These are phyloP conservation scores for Noturus placidus DNA, from an alignment of 2,113 vertebrate species.

Conservation along the genomic window DNA sequence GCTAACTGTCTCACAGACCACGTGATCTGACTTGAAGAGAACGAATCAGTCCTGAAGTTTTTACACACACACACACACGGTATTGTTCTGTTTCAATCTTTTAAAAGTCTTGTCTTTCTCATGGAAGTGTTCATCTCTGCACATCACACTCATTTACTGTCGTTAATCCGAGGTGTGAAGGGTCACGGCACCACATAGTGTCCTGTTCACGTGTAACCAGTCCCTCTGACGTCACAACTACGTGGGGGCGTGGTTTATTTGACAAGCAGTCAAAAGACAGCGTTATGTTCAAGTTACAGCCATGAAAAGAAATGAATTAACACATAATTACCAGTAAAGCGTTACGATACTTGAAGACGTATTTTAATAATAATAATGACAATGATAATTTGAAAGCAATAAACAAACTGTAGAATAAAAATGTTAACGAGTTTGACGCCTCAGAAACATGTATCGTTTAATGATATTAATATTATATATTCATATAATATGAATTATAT, in stretches of 20 bases:
- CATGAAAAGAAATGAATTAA: not conserved
- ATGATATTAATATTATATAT: too few relatives aligned
- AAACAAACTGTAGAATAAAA: not conserved
- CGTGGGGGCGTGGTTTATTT: not conserved
- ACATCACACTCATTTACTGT: not conserved
- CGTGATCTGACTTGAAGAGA: not conserved
- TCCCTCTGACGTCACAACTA: not conserved
- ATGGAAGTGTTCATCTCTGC: not conserved
- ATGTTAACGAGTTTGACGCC: not conserved
- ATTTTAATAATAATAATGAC: too few relatives aligned
- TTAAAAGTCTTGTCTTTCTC: not conserved
- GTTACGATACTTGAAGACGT: not conserved
- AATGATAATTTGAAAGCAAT: not conserved
- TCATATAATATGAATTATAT: too few relatives aligned
- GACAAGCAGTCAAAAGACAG: not conserved
- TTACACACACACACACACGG: not conserved
- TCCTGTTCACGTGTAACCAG: too few relatives aligned
- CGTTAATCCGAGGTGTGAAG: not conserved
- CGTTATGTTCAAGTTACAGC: not conserved
- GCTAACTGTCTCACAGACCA: not conserved
- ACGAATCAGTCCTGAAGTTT: not conserved
- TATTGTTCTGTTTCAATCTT: not conserved
- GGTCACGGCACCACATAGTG: not conserved
- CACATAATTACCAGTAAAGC: not conserved
- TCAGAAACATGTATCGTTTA: not conserved